A percentile compares a stretch with the other conserved stretches of the same genome.
phyloP scores from a whole-genome alignment of 1,140 invertebrate species.

The Stenopsyche tienmushanensis region DNA sequence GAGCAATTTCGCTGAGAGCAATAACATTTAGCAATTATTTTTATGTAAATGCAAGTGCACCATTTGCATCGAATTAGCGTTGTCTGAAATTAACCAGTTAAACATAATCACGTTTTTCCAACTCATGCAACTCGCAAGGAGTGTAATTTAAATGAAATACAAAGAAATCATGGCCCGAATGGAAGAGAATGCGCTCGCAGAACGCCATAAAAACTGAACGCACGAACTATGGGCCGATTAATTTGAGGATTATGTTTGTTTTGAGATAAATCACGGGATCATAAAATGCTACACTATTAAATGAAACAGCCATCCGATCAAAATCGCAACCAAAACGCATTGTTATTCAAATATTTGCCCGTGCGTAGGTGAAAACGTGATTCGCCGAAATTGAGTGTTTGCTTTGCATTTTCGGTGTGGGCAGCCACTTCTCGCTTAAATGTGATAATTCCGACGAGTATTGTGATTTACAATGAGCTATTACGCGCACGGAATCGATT shows the following conservation, averaged over 20 bases:
- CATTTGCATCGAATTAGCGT: background rate
- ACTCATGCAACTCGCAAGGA: no score
- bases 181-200: no score
- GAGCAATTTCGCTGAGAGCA: background rate
- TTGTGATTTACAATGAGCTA: background rate
- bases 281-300: no score
- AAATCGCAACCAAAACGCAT: no score
- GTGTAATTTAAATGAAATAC: no score
- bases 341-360: background rate
- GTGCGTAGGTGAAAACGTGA: background rate
- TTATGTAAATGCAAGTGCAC: background rate
- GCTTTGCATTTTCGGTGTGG: background rate
- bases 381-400: background rate
- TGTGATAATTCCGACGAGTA: background rate
- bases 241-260: no score
- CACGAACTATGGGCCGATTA: no score
- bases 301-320: no score
- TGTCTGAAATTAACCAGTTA: slow-evolving; percentile 1
- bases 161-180: no score
- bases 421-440: background rate
- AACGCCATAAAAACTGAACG: no score
- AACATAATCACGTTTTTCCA: background rate
- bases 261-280: no score
- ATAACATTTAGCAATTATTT: background rate
- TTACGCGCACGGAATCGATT: no score